phyloP scores from a whole-genome alignment of 2,888 invertebrate genomes.

The Baccha elongata region DNA sequence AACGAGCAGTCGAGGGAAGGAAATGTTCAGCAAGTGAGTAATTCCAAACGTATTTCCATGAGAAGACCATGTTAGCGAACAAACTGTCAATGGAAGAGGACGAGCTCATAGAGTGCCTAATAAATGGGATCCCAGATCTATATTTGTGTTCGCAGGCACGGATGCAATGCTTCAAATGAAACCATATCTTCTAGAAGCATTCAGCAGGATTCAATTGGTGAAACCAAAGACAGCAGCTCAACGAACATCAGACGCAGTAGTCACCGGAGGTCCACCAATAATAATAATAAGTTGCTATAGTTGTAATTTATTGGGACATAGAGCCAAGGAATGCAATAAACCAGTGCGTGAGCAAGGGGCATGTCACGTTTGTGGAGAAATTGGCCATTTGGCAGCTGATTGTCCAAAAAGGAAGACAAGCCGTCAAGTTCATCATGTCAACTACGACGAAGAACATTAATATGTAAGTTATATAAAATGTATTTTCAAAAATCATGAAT shows the following conservation, averaged over 20 bases:
- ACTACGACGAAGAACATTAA: not conserved
- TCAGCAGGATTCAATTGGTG: no score
- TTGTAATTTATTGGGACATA: slow-evolving; percentile 3
- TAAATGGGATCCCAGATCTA: not conserved
- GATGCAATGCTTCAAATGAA: not conserved
- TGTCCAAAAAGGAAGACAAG: not conserved
- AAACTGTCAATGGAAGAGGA: not conserved
- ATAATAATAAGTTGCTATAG: not conserved
- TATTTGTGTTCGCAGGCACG: not conserved
- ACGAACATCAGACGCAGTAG: not conserved
- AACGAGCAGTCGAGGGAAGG: no score
- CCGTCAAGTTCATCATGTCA: not conserved
- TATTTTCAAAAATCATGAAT: not conserved
- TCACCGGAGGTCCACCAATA: not conserved
- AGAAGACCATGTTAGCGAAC: not conserved
- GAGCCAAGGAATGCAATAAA: slow-evolving; percentile 2
- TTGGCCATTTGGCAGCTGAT: not conserved
- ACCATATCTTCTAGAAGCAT: not conserved
- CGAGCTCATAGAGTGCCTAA: not conserved
- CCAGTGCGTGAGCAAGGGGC: slow-evolving; percentile 8
- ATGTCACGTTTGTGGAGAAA: not conserved
- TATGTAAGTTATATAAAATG: slow-evolving; percentile 18
- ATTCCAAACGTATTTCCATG: slow-evolving; percentile 3
- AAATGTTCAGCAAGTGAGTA: no score
- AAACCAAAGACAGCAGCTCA: not conserved